These are phyloP conservation scores for Eupithecia tripunctaria DNA, from an alignment of 2,888 invertebrate species.

Conservation along the genomic window DNA sequence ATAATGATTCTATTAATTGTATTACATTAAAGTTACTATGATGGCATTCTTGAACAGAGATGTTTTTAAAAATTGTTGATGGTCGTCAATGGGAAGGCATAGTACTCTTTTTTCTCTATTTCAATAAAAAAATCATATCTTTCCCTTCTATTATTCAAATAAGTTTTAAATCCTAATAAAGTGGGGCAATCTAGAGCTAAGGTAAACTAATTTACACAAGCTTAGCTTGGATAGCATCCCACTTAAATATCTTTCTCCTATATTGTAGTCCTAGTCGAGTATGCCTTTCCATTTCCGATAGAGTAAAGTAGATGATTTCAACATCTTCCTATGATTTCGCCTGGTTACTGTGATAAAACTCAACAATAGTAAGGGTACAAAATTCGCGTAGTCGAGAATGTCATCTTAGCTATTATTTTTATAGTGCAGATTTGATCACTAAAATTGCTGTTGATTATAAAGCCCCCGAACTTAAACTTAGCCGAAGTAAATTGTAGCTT, in stretches of 20 bases:
- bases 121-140: neutral
- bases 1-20: constrained; percentile 37
- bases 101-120: constrained; percentile 4
- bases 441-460: constrained; percentile 21
- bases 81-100: constrained; percentile 5
- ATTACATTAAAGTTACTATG: constrained; percentile 30
- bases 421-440: constrained; percentile 44
- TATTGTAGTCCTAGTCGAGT: neutral
- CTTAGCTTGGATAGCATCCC: neutral
- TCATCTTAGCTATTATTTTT: constrained; percentile 39
- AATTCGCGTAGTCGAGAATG: constrained; percentile 38
- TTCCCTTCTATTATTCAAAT: neutral
- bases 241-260: neutral
- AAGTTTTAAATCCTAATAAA: neutral
- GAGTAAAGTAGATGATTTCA: constrained; percentile 22
- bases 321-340: constrained; percentile 37
- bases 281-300: constrained; percentile 16
- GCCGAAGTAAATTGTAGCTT: neutral
- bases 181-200: neutral
- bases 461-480: neutral
- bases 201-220: neutral
- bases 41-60: constrained; percentile 40
- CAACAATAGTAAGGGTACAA: constrained; percentile 36
- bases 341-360: constrained; percentile 38
- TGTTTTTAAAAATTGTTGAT: constrained; percentile 17